Conservation (phyloP, 1,140 invertebrate species). For the Doryteuthis pealeii region DNA sequence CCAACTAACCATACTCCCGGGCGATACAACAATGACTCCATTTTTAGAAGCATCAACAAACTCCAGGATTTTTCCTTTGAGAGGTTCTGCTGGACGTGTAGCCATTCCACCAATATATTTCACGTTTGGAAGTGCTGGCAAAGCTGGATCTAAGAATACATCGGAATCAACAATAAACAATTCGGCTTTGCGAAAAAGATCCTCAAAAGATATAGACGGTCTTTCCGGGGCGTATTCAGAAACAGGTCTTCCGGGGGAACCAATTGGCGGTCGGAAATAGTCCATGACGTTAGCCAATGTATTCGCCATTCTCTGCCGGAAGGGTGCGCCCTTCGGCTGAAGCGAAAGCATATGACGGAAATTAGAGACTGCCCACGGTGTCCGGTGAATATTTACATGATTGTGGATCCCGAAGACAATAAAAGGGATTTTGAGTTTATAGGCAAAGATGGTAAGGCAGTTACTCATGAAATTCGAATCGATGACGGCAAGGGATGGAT, state of each 20-base stretch:
- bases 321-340: no score
- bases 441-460: no score
- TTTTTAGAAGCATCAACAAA: conserved; percentile 16
- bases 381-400: no score
- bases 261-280: not conserved
- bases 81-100: conserved; percentile 18
- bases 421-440: no score
- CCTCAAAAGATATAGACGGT: not conserved
- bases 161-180: conserved; percentile 19
- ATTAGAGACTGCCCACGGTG: no score
- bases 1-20: conserved; percentile 23
- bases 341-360: no score
- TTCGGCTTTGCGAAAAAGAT: not conserved
- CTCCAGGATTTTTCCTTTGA: conserved; percentile 15
- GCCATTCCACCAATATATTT: conserved; percentile 21
- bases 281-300: no score
- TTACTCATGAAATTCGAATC: no score
- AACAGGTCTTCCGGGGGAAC: not conserved
- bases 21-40: conserved; percentile 30
- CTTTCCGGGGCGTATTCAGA: not conserved
- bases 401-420: no score
- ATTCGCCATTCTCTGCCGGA: no score
- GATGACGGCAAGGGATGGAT: no score
- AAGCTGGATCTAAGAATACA: conserved; percentile 15
- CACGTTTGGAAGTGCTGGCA: conserved; percentile 19